A percentile compares a stretch with the other conserved stretches of the same genome.
Evolutionary conservation across 2,797 vertebrate genomes (phyloP).

Genomic region (Enteromius treurensis): DNA sequence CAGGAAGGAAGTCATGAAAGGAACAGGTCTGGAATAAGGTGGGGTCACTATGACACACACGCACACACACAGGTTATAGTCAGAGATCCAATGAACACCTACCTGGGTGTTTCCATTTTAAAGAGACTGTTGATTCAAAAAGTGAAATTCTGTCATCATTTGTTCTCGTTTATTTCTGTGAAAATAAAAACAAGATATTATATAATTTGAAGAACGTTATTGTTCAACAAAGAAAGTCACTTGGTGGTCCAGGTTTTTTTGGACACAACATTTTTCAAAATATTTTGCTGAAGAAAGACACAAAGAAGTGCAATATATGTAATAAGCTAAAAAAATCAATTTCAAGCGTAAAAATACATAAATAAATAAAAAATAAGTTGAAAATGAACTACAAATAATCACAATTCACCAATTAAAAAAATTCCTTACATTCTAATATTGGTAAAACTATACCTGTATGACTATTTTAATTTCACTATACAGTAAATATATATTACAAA

Average conservation of each 20-base stretch:
- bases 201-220: not conserved
- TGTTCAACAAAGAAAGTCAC: not conserved
- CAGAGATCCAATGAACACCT: not conserved
- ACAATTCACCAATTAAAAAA: too few species aligned
- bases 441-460: not conserved
- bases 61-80: not conserved
- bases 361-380: not conserved
- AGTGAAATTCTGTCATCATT: not conserved
- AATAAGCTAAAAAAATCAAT: too few species aligned
- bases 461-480: not conserved
- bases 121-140: not conserved
- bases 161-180: not conserved
- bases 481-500: too few species aligned
- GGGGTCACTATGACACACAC: slow-evolving; percentile 31
- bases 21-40: slow-evolving; percentile 49
- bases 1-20: slow-evolving; percentile 62
- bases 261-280: not conserved
- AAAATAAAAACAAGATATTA: not conserved
- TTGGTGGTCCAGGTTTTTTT: not conserved
- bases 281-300: not conserved
- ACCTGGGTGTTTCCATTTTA: slow-evolving; percentile 25
- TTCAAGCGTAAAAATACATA: not conserved
- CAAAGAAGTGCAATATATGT: not conserved
- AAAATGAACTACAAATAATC: not conserved
- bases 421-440: not conserved